phyloP scores from a whole-genome alignment of 2,888 invertebrate species.

The Byasa hedistus region DNA sequence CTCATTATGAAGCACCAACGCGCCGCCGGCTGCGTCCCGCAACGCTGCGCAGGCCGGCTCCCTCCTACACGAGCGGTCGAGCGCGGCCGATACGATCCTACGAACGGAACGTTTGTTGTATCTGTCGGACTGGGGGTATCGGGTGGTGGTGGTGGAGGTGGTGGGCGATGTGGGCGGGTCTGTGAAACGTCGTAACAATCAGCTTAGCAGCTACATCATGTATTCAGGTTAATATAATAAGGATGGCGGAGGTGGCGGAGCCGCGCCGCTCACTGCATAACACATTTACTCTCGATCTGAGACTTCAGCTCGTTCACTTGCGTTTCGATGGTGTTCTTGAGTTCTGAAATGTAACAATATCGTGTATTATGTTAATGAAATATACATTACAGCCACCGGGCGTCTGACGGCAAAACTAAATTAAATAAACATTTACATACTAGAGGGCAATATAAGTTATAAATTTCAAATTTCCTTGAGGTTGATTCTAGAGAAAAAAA shows the following conservation, averaged over 20 bases:
- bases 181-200: conserved; percentile 56
- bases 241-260: conserved; percentile 34
- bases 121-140: conserved; percentile 40
- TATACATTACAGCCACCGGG: no score
- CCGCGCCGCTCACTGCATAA: conserved; percentile 89
- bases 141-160: conserved; percentile 40
- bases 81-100: conserved; percentile 63
- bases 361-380: background rate
- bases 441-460: no score
- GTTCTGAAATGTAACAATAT: conserved; percentile 84
- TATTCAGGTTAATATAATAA: conserved; percentile 58
- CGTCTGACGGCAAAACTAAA: no score
- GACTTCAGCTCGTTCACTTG: conserved; percentile 98
- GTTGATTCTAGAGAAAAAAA: no score
- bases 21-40: conserved; percentile 75
- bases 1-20: conserved; percentile 79
- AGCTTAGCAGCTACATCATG: conserved; percentile 77
- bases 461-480: no score
- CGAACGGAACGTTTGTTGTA: conserved; percentile 49
- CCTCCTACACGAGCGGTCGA: conserved; percentile 66
- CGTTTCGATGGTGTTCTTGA: conserved; percentile 98
- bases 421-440: no score
- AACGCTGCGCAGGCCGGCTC: conserved; percentile 69
- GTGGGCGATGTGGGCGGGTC: conserved; percentile 35
- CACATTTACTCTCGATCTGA: conserved; percentile 97